A percentile compares a stretch with the other conserved stretches of the same genome.
Conservation (phyloP, 1,140 invertebrate species). For the Sitophilus oryzae region DNA sequence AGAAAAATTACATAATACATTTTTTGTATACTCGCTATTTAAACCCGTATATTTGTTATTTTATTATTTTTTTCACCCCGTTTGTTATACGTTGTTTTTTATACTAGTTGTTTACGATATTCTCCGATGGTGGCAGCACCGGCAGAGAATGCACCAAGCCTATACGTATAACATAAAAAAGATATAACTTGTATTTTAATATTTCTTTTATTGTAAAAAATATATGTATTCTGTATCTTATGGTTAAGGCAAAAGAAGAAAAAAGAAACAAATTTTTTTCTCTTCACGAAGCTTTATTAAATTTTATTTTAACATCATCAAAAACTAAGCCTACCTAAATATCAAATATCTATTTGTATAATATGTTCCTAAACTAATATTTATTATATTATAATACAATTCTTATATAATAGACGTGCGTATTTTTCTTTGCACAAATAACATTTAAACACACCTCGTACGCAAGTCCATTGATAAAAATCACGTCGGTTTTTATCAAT, state of each 20-base stretch:
- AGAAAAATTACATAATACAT: too few species aligned
- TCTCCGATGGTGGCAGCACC: too few species aligned
- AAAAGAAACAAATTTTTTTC: neutral
- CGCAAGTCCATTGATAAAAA: slow-evolving; percentile 19
- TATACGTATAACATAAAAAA: too few species aligned
- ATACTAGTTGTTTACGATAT: too few species aligned
- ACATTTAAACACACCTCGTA: slow-evolving; percentile 37
- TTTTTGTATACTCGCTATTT: too few species aligned
- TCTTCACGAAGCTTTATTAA: slow-evolving; percentile 43
- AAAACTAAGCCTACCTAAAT: slow-evolving; percentile 45
- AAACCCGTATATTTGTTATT: too few species aligned
- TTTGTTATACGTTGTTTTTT: too few species aligned
- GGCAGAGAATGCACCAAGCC: too few species aligned
- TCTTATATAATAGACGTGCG: slow-evolving; percentile 30
- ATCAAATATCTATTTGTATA: slow-evolving; percentile 43
- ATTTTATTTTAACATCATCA: slow-evolving; percentile 44
- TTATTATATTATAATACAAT: slow-evolving; percentile 41
- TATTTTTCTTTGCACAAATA: slow-evolving; percentile 24
- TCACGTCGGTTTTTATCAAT: slow-evolving; percentile 3
- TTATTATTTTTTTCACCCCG: too few species aligned
- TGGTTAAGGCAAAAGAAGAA: neutral
- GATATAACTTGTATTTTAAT: too few species aligned
- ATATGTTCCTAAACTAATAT: slow-evolving; percentile 38
- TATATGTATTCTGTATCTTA: too few species aligned
- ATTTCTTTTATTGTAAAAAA: too few species aligned